Base-by-base conservation (phyloP, 2,113 vertebrate genomes). In the Burhinus oedicnemus region DNA sequence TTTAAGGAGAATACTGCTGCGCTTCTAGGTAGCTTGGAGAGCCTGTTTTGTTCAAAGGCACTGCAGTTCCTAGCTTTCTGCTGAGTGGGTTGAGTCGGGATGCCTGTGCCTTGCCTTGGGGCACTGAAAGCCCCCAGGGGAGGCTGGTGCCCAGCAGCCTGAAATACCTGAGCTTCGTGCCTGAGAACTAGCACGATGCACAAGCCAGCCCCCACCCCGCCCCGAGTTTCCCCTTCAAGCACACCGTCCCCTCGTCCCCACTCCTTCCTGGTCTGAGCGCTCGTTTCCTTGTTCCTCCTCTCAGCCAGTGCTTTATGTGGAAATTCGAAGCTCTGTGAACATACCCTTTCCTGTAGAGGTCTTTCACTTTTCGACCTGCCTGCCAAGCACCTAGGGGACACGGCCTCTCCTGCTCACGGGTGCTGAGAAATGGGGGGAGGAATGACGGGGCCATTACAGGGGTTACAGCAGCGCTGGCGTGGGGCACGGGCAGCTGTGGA, bases 241-340 rank as follows among this genome's bases (percentile, higher is more conserved):
- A 8, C 16, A 2, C 40, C 11, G 9, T 36, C 7, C n/a, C 11
- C 40, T 74, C 0, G 0, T 29, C 23, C 26, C 27, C 2, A 3
- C 14, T 69, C 8, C 38, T 58, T 64, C 49, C 15, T 40, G 20
- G 2, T 30, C 62, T 40, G 38, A n/a, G 62, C 15, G 4, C 27
- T 40, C 4, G 3, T 40, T 54, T 52, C 51, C 57, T 58, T 42
- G 38, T 47, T 88, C 55, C 7, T 70, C 40, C 17, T 82, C 29
- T 49, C 6, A 57, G 70, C 16, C 14, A 36, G 32, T 15, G 9
- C 34, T 45, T 83, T 58, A 18, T 19, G 36, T 30, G 77, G 77
- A 52, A 65, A 66, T 15, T 1, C 11, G 40, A 54, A 86, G 7
- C 32, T 19, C n/a, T 45, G 26, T 60, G 47, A 52, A 21, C 1